Conservation (phyloP, 1,140 invertebrate species). For the Ostrea edulis region DNA sequence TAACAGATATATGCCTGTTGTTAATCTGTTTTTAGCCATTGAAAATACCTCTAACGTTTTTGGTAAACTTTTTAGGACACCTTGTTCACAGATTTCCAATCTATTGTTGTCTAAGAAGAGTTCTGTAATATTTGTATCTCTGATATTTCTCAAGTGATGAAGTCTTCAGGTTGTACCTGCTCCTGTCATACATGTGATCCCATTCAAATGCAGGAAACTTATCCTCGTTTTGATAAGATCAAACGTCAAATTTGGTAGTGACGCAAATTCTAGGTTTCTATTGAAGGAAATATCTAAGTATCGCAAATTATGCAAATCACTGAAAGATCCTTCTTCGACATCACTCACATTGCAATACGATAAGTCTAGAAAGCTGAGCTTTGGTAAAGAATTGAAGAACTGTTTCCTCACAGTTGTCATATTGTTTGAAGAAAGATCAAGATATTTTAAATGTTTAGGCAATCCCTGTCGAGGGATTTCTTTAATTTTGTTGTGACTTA, state of each 20-base stretch:
- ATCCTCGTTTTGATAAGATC: neutral
- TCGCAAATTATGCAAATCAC: neutral
- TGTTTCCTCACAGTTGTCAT: neutral
- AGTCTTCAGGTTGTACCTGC: neutral
- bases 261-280: neutral
- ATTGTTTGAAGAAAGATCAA: neutral
- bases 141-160: neutral
- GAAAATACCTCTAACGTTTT: neutral
- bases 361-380: neutral
- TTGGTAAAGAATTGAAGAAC: neutral
- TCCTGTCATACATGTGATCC: neutral
- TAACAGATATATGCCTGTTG: neutral
- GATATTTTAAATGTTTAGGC: neutral
- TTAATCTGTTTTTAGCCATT: neutral
- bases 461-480: neutral
- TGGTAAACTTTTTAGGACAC: neutral
- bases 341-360: neutral
- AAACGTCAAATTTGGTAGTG: neutral
- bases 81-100: neutral
- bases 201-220: neutral
- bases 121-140: no score
- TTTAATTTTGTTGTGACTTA: neutral
- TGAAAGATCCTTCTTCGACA: neutral
- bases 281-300: neutral
- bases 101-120: neutral